These are phyloP conservation scores for Sporophila hypoxantha DNA, from an alignment of 2,113 vertebrate genomes.

Conservation along the genomic window DNA sequence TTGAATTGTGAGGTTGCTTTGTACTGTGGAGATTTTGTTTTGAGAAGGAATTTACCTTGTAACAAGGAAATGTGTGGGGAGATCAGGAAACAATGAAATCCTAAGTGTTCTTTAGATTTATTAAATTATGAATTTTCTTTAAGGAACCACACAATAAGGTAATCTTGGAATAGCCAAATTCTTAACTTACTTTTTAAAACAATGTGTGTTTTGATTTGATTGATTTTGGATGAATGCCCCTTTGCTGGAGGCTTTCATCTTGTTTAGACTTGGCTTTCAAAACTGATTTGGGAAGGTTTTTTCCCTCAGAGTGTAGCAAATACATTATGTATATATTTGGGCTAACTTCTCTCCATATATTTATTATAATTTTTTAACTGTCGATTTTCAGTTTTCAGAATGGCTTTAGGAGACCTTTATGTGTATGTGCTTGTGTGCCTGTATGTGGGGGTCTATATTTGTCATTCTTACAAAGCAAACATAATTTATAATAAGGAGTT, in stretches of 20 bases:
- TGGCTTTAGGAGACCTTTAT: background rate
- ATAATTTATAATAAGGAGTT: background rate
- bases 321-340: conserved; percentile 28
- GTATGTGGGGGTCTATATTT: background rate
- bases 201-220: conserved; percentile 29
- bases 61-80: background rate
- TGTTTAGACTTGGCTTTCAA: conserved; percentile 48
- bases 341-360: conserved; percentile 5
- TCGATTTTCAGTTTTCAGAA: background rate
- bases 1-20: background rate
- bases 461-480: background rate
- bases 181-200: conserved; percentile 7
- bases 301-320: conserved; percentile 26
- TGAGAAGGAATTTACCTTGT: background rate
- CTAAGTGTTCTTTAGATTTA: conserved; percentile 9
- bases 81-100: background rate
- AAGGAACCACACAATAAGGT: conserved; percentile 3
- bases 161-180: background rate
- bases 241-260: conserved; percentile 35
- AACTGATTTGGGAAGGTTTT: conserved; percentile 21
- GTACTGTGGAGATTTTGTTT: background rate
- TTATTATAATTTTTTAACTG: conserved; percentile 8
- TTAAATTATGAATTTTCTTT: conserved; percentile 31
- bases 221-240: conserved; percentile 32
- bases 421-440: background rate